Evolutionary conservation across 2,797 vertebrate species (phyloP).

Genomic region (Hirundo rustica): DNA sequence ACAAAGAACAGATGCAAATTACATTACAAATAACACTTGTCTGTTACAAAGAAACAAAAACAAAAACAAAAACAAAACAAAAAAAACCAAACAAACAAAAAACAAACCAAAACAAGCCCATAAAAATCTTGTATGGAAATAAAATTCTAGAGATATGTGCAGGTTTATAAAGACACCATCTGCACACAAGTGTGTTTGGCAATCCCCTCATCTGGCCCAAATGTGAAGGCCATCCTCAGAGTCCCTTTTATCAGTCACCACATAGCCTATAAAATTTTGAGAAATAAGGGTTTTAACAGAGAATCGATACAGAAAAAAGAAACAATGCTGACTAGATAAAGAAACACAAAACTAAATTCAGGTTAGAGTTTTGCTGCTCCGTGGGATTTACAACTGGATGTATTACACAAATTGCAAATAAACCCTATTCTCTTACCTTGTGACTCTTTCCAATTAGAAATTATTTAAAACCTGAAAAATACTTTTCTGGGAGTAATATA

Average conservation of each 20-base stretch:
- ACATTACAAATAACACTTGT: background rate
- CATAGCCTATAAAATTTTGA: background rate
- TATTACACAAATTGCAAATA: constrained; percentile 14
- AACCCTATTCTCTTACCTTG: background rate
- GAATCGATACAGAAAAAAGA: background rate
- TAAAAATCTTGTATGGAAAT: background rate
- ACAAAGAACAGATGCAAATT: background rate
- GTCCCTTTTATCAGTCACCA: background rate
- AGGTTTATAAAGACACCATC: background rate
- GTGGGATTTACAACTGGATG: background rate
- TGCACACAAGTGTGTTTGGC: background rate
- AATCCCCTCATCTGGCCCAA: background rate
- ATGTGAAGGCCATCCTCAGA: background rate
- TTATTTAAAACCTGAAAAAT: background rate
- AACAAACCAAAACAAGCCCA: background rate
- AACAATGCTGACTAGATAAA: background rate
- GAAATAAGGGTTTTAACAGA: background rate
- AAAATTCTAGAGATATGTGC: background rate
- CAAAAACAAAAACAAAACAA: no score
- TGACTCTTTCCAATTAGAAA: background rate
- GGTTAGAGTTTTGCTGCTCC: background rate
- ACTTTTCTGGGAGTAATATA: background rate
- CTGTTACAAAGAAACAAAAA: background rate
- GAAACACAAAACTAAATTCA: constrained; percentile 12
- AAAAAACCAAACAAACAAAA: no score